Evolutionary conservation across 2,113 vertebrate genomes (phyloP), one percentile per base, ranked within the genome.

Genomic region (Pantherophis guttatus): DNA sequence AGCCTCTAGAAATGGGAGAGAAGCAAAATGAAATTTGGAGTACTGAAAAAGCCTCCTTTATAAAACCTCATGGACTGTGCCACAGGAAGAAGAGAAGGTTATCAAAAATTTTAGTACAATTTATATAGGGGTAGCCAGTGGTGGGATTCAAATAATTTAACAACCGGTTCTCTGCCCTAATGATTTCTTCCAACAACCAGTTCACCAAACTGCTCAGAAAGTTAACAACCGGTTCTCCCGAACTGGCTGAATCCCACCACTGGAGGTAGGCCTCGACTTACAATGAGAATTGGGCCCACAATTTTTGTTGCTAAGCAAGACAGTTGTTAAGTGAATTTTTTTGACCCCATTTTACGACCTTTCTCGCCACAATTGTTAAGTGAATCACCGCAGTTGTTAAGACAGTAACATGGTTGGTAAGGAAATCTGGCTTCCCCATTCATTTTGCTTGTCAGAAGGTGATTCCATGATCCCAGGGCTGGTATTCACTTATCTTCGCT

Each of bases 21-120:
- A 96, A 93, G 85, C 94, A 91, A 93, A 96, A 97, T 95, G 88
- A 11, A 59, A 95, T 39, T 57, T 92, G 96, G 85, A 87, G 52
- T 48, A 70, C 93, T 65, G 8, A 93, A 75, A 94, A 95, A 96
- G 94, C 95, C 94, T 94, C 96, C 94, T 91, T 95, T 94, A 50
- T 93, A 93, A 48, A 93, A 52, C 94, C 55, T 96, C 96, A 0
- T 21, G 17, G 3, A 9, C 15, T 81, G 1, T 81, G 5, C 15
- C 95, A 85, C 94, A 93, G 90, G 91, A 81, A 54, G 15, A 89
- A 88, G 93, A 75, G 81, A 85, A 96, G 91, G 95, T 94, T 65
- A 89, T 26, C 59, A 87, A 59, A 91, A 81, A 91, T 62, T 50
- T 59, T 3, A 94, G 90, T 88, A 91, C 50, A 81, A 94, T 91